Evolutionary conservation across 2,113 vertebrate species (phyloP).

Genomic region (Callocephalon fimbriatum): DNA sequence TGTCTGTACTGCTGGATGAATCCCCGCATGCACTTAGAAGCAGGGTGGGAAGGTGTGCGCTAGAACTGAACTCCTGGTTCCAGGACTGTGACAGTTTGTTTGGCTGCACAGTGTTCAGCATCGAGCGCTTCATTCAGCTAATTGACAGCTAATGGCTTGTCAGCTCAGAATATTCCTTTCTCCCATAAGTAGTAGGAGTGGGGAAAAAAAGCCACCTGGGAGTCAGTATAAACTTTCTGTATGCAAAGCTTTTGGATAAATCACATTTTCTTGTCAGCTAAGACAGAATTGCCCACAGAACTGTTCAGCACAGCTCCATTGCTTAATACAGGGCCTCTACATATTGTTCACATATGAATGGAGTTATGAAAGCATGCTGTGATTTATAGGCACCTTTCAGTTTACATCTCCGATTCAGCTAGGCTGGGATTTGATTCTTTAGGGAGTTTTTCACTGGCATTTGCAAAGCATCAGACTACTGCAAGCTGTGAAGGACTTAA

Average conservation of each 20-base stretch:
- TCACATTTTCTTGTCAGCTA: slow-evolving; percentile 10
- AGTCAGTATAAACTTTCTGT: not conserved
- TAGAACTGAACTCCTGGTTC: not conserved
- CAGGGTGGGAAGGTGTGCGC: not conserved
- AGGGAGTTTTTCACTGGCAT: not conserved
- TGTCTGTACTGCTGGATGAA: not conserved
- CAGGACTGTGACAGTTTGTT: not conserved
- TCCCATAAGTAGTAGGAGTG: not conserved
- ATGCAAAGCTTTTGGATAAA: not conserved
- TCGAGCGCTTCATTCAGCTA: not conserved
- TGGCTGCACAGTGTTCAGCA: not conserved
- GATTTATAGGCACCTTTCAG: slow-evolving; percentile 21
- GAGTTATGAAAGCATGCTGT: not conserved
- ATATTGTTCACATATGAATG: not conserved
- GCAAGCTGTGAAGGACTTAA: not conserved
- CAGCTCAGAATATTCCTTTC: not conserved
- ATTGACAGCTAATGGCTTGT: slow-evolving; percentile 3
- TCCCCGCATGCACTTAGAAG: not conserved
- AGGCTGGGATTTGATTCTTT: not conserved
- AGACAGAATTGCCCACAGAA: not conserved
- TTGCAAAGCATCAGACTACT: not conserved
- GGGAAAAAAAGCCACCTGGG: not conserved
- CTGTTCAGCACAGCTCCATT: not conserved
- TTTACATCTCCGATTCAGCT: not conserved
- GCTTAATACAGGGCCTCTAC: not conserved